Percentiles rank a stretch among this genome's conserved stretches.
phyloP scores from a whole-genome alignment of 2,888 invertebrate genomes.

The Agrotis puta region DNA sequence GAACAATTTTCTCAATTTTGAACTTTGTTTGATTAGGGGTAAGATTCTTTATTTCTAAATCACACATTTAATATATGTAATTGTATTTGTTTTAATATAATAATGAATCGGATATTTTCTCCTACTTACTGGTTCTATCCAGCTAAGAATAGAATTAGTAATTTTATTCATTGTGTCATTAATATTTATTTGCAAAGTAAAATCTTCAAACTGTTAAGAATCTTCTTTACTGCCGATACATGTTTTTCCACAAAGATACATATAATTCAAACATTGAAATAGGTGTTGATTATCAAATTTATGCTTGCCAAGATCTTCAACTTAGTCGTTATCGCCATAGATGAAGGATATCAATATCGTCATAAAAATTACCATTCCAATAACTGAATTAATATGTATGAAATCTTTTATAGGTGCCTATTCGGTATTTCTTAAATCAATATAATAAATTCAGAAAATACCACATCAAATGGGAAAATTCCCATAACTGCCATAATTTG shows the following conservation, averaged over 20 bases:
- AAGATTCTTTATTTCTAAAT: background rate
- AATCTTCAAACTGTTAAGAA: background rate
- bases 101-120: too few species aligned
- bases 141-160: too few species aligned
- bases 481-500: conserved; percentile 24
- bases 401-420: conserved; percentile 16
- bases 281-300: conserved; percentile 23
- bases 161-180: background rate
- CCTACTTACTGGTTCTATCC: background rate
- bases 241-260: background rate
- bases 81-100: too few species aligned
- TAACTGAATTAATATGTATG: conserved; percentile 27
- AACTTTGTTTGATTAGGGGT: too few species aligned
- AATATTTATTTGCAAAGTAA: background rate
- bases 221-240: background rate
- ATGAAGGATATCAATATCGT: conserved; percentile 46
- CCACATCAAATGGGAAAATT: conserved; percentile 19
- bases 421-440: background rate
- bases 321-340: conserved; percentile 15
- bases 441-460: conserved; percentile 9
- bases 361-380: conserved; percentile 41
- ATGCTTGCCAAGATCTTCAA: conserved; percentile 10
- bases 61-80: too few species aligned
- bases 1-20: too few species aligned
- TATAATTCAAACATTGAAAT: conserved; percentile 17